Evolutionary conservation across 2,113 vertebrate species (phyloP), one percentile per base, ranked within the genome.

Genomic region (Neogobius melanostomus): DNA sequence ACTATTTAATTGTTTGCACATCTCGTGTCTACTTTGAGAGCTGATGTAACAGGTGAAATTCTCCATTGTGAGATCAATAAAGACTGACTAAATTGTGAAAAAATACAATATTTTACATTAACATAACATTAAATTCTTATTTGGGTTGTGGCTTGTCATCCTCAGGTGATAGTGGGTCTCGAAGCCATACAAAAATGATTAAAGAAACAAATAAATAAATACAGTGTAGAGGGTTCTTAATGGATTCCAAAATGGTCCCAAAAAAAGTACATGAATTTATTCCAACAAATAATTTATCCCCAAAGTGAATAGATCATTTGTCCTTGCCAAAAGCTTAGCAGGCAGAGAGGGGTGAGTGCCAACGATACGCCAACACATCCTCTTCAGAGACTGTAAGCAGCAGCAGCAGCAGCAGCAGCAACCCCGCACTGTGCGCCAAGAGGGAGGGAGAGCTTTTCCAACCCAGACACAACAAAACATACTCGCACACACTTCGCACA

Each of bases 261-360:
- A 69, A 68, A 74, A 48, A 8, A 6, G 61, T 63, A 67, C 21
- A 67, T 47, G 61, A 53, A 51, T 70, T 69, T 15, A 80, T 56
- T 71, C 56, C n/a, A 74, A 65, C 64, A 60, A 72, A 68, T 64
- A 49, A 77, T 68, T 72, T 62, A 72, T 11, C 52, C 46, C 71
- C n/a, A 9, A 53, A 64, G 67, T 53, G 44, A 77, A 79, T 75
- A 45, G 0, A 76, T 71, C 49, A 7, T 52, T 11, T 56, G 57
- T 66, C 43, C 74, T 59, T 10, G 44, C 70, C 57, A 76, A 69
- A 53, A 79, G 64, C 65, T 77, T 45, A 64, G 17, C 28, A 66
- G 60, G 47, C 17, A 66, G 44, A 76, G 54, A 11, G 15, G 54
- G 46, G 52, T 57, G 46, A 11, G 28, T 53, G 70, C 42, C 75